Conservation (phyloP, 2,888 invertebrate genomes). For the Polyommatus iphigenia region DNA sequence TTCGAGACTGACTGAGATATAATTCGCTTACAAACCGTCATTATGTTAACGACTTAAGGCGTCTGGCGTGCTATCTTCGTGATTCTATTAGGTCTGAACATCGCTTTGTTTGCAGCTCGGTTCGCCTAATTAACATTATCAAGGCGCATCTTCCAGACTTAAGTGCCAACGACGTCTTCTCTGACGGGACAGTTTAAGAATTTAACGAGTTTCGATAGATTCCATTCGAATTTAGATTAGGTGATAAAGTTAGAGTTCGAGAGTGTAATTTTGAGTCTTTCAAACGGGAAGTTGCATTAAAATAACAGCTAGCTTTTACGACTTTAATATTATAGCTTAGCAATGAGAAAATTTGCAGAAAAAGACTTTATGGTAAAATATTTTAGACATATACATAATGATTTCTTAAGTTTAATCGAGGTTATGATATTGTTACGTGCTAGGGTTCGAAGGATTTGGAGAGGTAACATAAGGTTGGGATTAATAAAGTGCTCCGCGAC, state of each 20-base stretch:
- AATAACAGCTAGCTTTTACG: neutral
- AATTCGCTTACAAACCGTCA: too few species aligned
- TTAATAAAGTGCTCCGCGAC: too few species aligned
- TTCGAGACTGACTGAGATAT: too few species aligned
- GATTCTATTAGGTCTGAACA: slow-evolving; percentile 47
- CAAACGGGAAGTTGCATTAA: neutral
- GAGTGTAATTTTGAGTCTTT: neutral
- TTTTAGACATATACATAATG: too few species aligned
- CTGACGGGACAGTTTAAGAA: neutral
- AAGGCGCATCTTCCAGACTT: slow-evolving; percentile 42
- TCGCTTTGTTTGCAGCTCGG: slow-evolving; percentile 53
- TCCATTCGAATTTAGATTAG: neutral
- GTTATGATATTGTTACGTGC: too few species aligned
- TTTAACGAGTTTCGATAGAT: neutral
- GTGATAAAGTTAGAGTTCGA: neutral
- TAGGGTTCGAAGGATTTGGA: too few species aligned
- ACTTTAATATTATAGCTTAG: too few species aligned
- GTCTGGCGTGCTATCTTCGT: slow-evolving; percentile 46
- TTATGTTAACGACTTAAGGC: neutral
- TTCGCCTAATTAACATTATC: slow-evolving; percentile 61
- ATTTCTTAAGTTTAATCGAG: too few species aligned
- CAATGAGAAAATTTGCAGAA: too few species aligned
- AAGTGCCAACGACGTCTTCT: slow-evolving; percentile 4
- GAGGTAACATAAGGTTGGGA: too few species aligned
- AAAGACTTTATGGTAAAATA: too few species aligned